Percentiles rank a stretch among this genome's conserved stretches.
Evolutionary conservation across 2,888 invertebrate genomes (phyloP).

Genomic region (Tenthredo mesomela): DNA sequence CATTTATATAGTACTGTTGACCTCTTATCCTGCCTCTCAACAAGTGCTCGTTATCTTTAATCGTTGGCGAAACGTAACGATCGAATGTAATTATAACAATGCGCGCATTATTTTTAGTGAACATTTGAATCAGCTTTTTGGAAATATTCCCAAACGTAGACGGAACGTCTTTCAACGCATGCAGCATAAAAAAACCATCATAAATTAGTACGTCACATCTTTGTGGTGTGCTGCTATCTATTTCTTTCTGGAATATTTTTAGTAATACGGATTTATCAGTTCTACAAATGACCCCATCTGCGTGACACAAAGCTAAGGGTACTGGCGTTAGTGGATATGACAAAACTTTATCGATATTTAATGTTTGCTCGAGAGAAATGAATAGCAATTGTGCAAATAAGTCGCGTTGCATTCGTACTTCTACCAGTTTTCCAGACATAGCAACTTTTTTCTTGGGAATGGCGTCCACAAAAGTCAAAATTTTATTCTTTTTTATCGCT

Average conservation of each 20-base stretch:
- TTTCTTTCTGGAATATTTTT: neutral
- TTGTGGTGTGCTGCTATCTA: constrained; percentile 7
- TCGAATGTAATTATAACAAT: constrained; percentile 59
- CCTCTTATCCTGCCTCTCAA: constrained; percentile 52
- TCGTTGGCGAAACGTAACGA: constrained; percentile 60
- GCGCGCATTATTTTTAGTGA: constrained; percentile 39
- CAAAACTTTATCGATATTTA: constrained; percentile 57
- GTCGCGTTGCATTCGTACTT: neutral
- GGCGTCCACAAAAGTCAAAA: constrained; percentile 12
- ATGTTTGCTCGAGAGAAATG: constrained; percentile 37
- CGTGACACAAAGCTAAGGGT: constrained; percentile 58
- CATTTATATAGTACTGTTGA: constrained; percentile 54
- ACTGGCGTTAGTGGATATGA: constrained; percentile 58
- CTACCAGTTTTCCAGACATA: neutral
- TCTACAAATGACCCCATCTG: constrained; percentile 59
- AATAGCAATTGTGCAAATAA: neutral
- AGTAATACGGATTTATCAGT: constrained; percentile 50
- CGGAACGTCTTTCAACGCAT: constrained; percentile 57
- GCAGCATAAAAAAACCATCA: constrained; percentile 59
- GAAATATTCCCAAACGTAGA: constrained; percentile 58
- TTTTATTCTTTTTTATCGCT: constrained; percentile 47
- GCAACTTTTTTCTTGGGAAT: neutral
- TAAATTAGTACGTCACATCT: constrained; percentile 54
- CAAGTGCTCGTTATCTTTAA: constrained; percentile 61
- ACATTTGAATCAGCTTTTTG: constrained; percentile 54